Conservation (phyloP, 1,140 invertebrate species). For the Drosophila guanche region DNA sequence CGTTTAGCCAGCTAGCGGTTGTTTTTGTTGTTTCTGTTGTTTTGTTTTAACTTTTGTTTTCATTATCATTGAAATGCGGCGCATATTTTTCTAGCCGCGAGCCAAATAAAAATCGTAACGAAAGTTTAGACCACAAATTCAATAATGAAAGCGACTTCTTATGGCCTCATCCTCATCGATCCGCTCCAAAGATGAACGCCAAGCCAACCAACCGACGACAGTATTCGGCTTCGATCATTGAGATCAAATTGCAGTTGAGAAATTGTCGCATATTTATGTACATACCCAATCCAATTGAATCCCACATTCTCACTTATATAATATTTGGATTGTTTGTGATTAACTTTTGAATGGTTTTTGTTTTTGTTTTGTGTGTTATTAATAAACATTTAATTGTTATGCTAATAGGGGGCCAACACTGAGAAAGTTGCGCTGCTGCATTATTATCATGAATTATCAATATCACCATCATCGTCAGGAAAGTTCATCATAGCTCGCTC, state of each 20-base stretch:
- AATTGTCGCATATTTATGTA: slow-evolving; percentile 15
- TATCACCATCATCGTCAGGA: slow-evolving; percentile 29
- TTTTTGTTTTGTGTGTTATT: slow-evolving; percentile 19
- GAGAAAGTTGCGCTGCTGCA: slow-evolving; percentile 61
- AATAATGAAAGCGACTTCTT: slow-evolving; percentile 45
- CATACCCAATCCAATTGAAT: not conserved
- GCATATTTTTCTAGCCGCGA: slow-evolving; percentile 72
- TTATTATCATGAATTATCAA: slow-evolving; percentile 31
- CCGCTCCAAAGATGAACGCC: not conserved
- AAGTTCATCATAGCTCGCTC: slow-evolving; percentile 24
- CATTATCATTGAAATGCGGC: slow-evolving; percentile 75
- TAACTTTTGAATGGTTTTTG: slow-evolving; percentile 3
- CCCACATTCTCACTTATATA: slow-evolving; percentile 53
- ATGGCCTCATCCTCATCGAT: not conserved
- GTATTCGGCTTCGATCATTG: too few relatives aligned
- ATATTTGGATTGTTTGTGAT: slow-evolving; percentile 14
- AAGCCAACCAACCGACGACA: too few relatives aligned
- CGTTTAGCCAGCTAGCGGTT: slow-evolving; percentile 49
- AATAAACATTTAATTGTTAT: slow-evolving; percentile 64
- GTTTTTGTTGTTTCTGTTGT: slow-evolving; percentile 43
- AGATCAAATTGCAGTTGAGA: slow-evolving; percentile 15
- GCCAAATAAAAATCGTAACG: slow-evolving; percentile 50
- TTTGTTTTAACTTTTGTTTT: slow-evolving; percentile 79
- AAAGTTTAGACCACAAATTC: slow-evolving; percentile 64
- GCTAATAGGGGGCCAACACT: slow-evolving; percentile 49